Evolutionary conservation across 2,797 vertebrate genomes (phyloP).

Genomic region (Oophaga sylvatica): DNA sequence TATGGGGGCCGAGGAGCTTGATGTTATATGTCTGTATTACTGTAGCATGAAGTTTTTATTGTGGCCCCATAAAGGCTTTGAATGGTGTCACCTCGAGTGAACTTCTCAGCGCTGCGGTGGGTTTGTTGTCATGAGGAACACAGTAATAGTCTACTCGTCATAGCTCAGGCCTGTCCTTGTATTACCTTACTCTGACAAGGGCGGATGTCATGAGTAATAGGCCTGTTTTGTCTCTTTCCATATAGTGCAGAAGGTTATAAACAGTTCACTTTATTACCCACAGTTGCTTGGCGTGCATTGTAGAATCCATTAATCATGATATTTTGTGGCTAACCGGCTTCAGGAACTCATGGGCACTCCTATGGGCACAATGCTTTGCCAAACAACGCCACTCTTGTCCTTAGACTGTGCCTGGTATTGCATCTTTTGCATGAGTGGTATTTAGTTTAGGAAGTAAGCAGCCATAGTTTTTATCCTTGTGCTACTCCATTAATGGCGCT

Average conservation of each 20-base stretch:
- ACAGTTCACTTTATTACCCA: slow-evolving; percentile 15
- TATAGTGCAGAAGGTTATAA: neutral
- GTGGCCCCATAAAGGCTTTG: neutral
- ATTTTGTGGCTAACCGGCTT: neutral
- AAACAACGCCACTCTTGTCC: neutral
- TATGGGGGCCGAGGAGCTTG: neutral
- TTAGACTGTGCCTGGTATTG: neutral
- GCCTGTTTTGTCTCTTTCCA: neutral
- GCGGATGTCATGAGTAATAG: slow-evolving; percentile 36
- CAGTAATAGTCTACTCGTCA: neutral
- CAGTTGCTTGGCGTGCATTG: neutral
- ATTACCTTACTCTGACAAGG: slow-evolving; percentile 38
- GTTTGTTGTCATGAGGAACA: neutral
- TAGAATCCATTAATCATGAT: neutral
- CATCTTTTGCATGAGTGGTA: too few species aligned
- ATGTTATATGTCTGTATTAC: neutral
- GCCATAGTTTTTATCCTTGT: too few species aligned
- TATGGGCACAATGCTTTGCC: neutral
- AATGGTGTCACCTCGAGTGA: slow-evolving; percentile 2
- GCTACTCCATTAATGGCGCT: too few species aligned
- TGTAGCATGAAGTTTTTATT: neutral
- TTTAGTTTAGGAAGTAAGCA: too few species aligned
- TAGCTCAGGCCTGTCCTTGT: slow-evolving; percentile 35
- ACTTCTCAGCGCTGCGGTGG: neutral
- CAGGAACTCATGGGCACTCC: neutral